A percentile compares a stretch with the other conserved stretches of the same genome.
Evolutionary conservation across 1,140 invertebrate genomes (phyloP).

Genomic region (Orchestia grillus): DNA sequence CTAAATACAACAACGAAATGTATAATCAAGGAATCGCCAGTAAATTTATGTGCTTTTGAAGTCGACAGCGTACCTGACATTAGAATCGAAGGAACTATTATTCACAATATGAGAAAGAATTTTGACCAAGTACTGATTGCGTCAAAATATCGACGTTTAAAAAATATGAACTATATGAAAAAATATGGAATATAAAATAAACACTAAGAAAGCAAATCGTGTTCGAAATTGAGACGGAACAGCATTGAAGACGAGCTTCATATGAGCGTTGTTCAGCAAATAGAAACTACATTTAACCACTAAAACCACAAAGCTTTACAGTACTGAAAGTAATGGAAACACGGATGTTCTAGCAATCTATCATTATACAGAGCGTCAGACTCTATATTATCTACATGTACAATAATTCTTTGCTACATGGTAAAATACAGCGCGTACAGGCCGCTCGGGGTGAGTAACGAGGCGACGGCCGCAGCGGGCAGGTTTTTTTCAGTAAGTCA

Average conservation of each 20-base stretch:
- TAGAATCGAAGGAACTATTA: not conserved
- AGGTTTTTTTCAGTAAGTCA: not conserved
- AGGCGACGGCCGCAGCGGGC: too few relatives aligned
- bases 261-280: slow-evolving; percentile 7
- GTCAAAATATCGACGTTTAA: not conserved
- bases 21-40: not conserved
- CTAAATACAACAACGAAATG: not conserved
- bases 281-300: slow-evolving; percentile 17
- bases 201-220: not conserved
- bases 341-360: slow-evolving; percentile 48
- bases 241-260: not conserved
- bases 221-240: not conserved
- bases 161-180: not conserved
- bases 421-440: slow-evolving; percentile 27
- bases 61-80: not conserved
- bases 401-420: slow-evolving; percentile 38
- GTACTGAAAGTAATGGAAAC: slow-evolving; percentile 53
- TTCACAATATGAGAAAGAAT: not conserved
- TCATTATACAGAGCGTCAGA: slow-evolving; percentile 37
- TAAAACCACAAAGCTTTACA: slow-evolving; percentile 32
- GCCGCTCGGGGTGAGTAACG: not conserved
- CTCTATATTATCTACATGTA: slow-evolving; percentile 56
- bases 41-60: not conserved
- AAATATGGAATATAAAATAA: not conserved
- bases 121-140: not conserved